Base-by-base conservation (phyloP, 2,113 vertebrate genomes). In the Hemicordylus capensis region DNA sequence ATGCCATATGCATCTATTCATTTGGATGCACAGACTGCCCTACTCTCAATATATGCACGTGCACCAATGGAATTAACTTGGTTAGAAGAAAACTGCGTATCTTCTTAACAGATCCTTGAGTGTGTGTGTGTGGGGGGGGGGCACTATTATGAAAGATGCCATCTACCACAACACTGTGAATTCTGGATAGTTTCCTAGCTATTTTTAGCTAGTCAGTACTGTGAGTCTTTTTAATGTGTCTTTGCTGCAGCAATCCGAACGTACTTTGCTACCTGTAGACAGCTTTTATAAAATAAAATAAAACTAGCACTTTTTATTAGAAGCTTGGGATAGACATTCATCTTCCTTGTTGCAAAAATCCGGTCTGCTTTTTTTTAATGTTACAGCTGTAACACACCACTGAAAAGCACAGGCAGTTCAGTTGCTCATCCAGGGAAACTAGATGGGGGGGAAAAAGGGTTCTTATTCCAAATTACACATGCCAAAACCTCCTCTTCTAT, bases 31-130 rank as follows among this genome's bases (percentile, higher is more conserved):
- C 72, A 69, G 56, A 58, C 44, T 1, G 0, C 72, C 66, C 64
- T 87, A 44, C 69, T 46, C 28, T 66, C 81, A 82, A 67, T 77
- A 83, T 74, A 78, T 80, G 78, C 81, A 34, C 3, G 8, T 80
- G 66, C 86, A 87, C 76, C 58, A 51, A 76, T 73, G 61, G 26
- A 85, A 92, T 85, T 90, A 88, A 87, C 79, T 31, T 24, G 46
- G 66, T 66, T 34, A 20, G n/a, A 59, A 77, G 76, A 88, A 84
- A 85, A 74, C 31, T 24, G 6, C 82, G 58, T 17, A 67, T 80
- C 64, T 87, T 76, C 20, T 51, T 66, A 83, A 37, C 31, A 77
- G 63, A 83, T 66, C 81, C 19, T 77, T 72, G n/a, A n/a, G n/a
- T n/a, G n/a, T n/a, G n/a, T n/a, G n/a, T n/a, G n/a, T n/a, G n/a